Evolutionary conservation across 2,797 vertebrate genomes (phyloP).

Genomic region (Anomalospiza imberbis): DNA sequence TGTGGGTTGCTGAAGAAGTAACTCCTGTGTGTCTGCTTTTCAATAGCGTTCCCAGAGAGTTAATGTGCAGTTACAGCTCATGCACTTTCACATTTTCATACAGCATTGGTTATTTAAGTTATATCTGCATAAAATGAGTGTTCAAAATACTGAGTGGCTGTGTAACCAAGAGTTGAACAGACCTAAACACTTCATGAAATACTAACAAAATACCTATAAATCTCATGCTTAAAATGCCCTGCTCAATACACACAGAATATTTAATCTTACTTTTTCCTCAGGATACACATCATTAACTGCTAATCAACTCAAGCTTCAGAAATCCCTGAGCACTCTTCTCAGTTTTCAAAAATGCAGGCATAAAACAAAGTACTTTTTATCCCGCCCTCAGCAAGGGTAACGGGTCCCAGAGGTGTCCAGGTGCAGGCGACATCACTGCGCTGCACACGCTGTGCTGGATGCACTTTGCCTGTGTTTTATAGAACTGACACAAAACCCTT

Average conservation of each 20-base stretch:
- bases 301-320: conserved; percentile 75
- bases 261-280: conserved; percentile 57
- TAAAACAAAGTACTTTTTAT: conserved; percentile 69
- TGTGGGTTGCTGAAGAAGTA: not conserved
- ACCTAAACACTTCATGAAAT: conserved; percentile 60
- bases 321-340: conserved; percentile 68
- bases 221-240: conserved; percentile 44
- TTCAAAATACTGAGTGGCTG: conserved; percentile 38
- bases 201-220: conserved; percentile 59
- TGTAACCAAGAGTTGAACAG: conserved; percentile 33
- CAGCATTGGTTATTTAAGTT: not conserved
- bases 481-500: conserved; percentile 28
- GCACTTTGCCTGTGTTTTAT: conserved; percentile 26
- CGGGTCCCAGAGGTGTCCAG: conserved; percentile 62
- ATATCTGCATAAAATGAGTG: conserved; percentile 56
- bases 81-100: not conserved
- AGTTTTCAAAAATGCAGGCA: conserved; percentile 71
- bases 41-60: not conserved
- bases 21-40: not conserved
- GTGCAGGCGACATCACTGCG: conserved; percentile 47
- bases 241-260: conserved; percentile 21
- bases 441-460: not conserved
- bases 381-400: conserved; percentile 53
- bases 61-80: not conserved
- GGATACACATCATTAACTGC: conserved; percentile 74